These are phyloP conservation scores for Fopius arisanus DNA, from an alignment of 1,140 invertebrate species.

Conservation along the genomic window DNA sequence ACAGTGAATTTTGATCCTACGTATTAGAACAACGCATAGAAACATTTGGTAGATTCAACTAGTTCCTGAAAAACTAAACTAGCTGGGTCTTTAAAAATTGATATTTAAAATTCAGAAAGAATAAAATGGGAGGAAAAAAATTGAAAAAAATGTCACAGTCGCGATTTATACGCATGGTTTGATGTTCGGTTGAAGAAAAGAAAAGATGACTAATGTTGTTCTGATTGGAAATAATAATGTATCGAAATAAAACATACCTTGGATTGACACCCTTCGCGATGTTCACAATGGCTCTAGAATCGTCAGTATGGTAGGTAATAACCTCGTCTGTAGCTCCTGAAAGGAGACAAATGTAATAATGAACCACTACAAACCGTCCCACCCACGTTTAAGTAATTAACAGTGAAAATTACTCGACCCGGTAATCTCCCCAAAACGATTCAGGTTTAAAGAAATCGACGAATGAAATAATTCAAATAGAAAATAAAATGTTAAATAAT, in stretches of 20 bases:
- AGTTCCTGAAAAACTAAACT: no score
- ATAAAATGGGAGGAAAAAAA: no score
- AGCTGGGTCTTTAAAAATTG: no score
- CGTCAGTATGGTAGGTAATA: constrained; percentile 65
- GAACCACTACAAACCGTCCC: constrained; percentile 15
- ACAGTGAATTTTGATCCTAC: no score
- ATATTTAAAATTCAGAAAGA: no score
- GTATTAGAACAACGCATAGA: no score
- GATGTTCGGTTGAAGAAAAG: no score
- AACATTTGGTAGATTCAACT: no score
- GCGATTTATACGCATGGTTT: no score
- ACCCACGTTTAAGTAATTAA: not conserved
- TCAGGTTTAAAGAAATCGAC: constrained; percentile 11
- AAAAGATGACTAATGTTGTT: not conserved
- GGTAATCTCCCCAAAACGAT: not conserved
- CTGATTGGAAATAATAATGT: constrained; percentile 4
- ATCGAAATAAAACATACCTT: constrained; percentile 53
- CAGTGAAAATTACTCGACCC: no score
- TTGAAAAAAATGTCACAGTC: no score
- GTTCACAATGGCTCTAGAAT: constrained; percentile 49
- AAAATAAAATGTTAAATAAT: no score
- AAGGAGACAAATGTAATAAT: constrained; percentile 37
- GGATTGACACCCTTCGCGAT: constrained; percentile 35
- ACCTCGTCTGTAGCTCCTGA: constrained; percentile 61
- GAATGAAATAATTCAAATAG: constrained; percentile 19